Conservation (phyloP, 2,888 invertebrate genomes). For the Drosophila pseudotakahashii region DNA sequence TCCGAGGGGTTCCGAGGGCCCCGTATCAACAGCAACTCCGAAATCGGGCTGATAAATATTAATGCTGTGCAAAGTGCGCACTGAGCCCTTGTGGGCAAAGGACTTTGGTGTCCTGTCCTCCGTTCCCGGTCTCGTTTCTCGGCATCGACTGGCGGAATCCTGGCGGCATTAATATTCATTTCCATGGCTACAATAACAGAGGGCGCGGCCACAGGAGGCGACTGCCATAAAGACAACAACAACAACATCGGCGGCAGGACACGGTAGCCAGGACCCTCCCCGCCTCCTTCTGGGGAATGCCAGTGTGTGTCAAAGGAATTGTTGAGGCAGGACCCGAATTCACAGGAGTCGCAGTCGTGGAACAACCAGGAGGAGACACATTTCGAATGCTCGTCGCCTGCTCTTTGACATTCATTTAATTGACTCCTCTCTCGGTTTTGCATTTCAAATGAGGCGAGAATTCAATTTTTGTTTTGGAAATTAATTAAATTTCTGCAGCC, state of each 20-base stretch:
- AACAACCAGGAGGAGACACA: conserved; percentile 22
- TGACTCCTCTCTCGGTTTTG: conserved; percentile 69
- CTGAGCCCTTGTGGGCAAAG: conserved; percentile 79
- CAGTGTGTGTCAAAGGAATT: conserved; percentile 69
- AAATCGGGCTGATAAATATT: conserved; percentile 78
- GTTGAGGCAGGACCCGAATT: conserved; percentile 57
- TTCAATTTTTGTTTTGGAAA: conserved; percentile 54
- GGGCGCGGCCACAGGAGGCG: conserved; percentile 65
- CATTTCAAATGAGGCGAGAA: conserved; percentile 72
- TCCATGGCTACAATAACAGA: conserved; percentile 74
- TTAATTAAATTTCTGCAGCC: conserved; percentile 53
- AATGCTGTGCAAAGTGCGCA: conserved; percentile 78
- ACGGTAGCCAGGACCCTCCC: conserved; percentile 23
- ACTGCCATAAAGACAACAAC: conserved; percentile 60
- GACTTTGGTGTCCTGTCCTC: conserved; percentile 58
- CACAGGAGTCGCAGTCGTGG: not conserved
- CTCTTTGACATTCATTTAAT: conserved; percentile 79
- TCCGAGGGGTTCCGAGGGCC: not conserved
- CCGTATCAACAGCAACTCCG: conserved; percentile 54
- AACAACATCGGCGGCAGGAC: conserved; percentile 17
- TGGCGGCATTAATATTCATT: conserved; percentile 77
- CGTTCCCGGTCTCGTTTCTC: conserved; percentile 5
- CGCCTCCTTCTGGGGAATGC: conserved; percentile 37
- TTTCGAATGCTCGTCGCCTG: conserved; percentile 43
- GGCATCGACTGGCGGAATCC: conserved; percentile 59